These are phyloP conservation scores for Onthophagus sagittarius DNA, from an alignment of 2,888 invertebrate species.

Conservation along the genomic window DNA sequence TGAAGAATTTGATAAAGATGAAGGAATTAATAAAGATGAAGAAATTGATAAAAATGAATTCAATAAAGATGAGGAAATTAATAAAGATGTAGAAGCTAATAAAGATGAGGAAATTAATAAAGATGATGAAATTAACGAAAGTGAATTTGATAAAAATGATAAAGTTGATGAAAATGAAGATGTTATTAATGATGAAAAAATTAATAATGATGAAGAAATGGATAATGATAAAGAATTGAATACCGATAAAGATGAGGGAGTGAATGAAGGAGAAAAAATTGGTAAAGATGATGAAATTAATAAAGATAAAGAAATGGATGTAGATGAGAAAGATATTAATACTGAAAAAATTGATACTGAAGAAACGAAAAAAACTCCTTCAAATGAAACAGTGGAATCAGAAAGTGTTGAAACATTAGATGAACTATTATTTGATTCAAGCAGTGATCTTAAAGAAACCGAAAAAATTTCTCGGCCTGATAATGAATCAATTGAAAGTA, in stretches of 20 bases:
- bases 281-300: too few relatives aligned
- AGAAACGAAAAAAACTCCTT: neutral
- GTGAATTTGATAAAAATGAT: constrained; percentile 7
- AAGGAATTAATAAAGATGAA: neutral
- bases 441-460: too few relatives aligned
- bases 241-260: neutral
- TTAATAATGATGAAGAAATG: neutral
- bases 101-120: constrained; percentile 9
- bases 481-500: too few relatives aligned
- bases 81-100: neutral
- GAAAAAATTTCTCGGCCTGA: too few relatives aligned
- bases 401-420: too few relatives aligned
- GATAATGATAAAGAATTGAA: neutral
- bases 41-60: constrained; percentile 6
- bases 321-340: too few relatives aligned
- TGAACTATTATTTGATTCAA: too few relatives aligned
- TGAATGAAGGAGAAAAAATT: neutral
- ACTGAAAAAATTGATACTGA: neutral
- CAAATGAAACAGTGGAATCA: too few relatives aligned
- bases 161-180: neutral
- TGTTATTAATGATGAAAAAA: neutral
- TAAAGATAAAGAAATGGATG: too few relatives aligned
- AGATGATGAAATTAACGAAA: constrained; percentile 14
- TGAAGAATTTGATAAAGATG: neutral
- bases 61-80: neutral